Conservation (phyloP, 1,140 invertebrate species). For the Microplitis demolitor region DNA sequence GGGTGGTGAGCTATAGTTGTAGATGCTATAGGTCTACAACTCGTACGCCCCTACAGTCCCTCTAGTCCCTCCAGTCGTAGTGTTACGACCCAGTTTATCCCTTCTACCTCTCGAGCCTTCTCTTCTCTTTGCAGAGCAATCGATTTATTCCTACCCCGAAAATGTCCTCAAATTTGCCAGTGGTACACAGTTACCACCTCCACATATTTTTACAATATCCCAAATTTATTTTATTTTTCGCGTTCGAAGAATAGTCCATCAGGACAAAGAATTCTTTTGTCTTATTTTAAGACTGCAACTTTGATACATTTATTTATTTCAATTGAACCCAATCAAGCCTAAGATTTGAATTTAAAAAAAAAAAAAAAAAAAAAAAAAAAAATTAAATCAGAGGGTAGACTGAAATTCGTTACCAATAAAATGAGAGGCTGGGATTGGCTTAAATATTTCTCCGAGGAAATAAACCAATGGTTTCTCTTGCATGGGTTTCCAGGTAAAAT, state of each 20-base stretch:
- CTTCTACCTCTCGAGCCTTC: slow-evolving; percentile 46
- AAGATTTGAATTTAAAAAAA: no score
- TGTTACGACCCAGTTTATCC: slow-evolving; percentile 59
- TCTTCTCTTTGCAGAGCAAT: slow-evolving; percentile 45
- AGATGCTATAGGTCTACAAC: no score
- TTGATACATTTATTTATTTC: no score
- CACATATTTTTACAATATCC: not conserved
- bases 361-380: no score
- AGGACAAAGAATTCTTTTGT: no score
- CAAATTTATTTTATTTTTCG: not conserved
- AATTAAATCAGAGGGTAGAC: no score
- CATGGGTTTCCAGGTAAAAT: slow-evolving; percentile 26
- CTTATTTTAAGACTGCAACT: no score
- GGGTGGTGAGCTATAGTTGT: no score
- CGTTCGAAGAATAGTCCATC: no score
- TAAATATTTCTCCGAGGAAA: not conserved
- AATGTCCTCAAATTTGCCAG: slow-evolving; percentile 20
- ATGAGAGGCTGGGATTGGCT: not conserved
- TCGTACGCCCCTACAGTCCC: no score
- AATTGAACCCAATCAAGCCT: no score
- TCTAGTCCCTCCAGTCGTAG: slow-evolving; percentile 27
- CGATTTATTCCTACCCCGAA: slow-evolving; percentile 34
- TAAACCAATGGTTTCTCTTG: slow-evolving; percentile 20
- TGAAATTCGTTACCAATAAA: no score
- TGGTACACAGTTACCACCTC: not conserved